phyloP scores from a whole-genome alignment of 2,797 vertebrate species.

The Epinephelus malabaricus region DNA sequence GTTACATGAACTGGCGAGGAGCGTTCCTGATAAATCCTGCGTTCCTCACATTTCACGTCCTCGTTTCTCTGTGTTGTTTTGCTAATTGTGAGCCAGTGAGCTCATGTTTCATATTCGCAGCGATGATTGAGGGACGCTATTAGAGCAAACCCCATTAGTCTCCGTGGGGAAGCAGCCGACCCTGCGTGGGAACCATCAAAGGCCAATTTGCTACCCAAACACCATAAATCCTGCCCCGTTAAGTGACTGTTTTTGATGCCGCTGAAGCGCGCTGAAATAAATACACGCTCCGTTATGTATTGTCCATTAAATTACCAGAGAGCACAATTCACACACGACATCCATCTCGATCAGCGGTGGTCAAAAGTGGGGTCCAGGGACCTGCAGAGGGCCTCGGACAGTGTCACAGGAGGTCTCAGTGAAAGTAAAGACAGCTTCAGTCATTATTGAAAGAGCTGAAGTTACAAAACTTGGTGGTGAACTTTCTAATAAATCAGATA shows the following conservation, averaged over 20 bases:
- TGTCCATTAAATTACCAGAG: slow-evolving; percentile 59
- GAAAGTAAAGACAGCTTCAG: neutral
- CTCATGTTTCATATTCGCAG: slow-evolving; percentile 58
- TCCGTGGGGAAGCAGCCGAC: slow-evolving; percentile 51
- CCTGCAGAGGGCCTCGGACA: slow-evolving; percentile 1
- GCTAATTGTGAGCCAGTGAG: slow-evolving; percentile 68
- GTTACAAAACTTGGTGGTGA: slow-evolving; percentile 4
- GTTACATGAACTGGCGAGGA: slow-evolving; percentile 30
- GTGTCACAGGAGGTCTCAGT: slow-evolving; percentile 16
- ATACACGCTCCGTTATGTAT: slow-evolving; percentile 52
- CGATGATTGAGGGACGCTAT: slow-evolving; percentile 72
- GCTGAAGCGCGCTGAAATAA: slow-evolving; percentile 48
- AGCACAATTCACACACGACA: slow-evolving; percentile 50
- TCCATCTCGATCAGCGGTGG: slow-evolving; percentile 52
- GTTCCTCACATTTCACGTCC: slow-evolving; percentile 15
- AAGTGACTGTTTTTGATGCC: slow-evolving; percentile 76
- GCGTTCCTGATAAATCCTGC: slow-evolving; percentile 15
- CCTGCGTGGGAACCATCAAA: slow-evolving; percentile 75
- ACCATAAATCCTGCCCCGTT: slow-evolving; percentile 70
- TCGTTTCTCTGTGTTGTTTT: slow-evolving; percentile 36
- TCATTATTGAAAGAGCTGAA: neutral
- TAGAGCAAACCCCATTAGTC: slow-evolving; percentile 65
- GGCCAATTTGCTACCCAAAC: slow-evolving; percentile 75
- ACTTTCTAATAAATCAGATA: neutral
- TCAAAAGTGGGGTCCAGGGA: slow-evolving; percentile 49